Percentiles rank a stretch among this genome's conserved stretches.
Conservation (phyloP, 2,113 vertebrate species). For the Actenoides lindsayi region DNA sequence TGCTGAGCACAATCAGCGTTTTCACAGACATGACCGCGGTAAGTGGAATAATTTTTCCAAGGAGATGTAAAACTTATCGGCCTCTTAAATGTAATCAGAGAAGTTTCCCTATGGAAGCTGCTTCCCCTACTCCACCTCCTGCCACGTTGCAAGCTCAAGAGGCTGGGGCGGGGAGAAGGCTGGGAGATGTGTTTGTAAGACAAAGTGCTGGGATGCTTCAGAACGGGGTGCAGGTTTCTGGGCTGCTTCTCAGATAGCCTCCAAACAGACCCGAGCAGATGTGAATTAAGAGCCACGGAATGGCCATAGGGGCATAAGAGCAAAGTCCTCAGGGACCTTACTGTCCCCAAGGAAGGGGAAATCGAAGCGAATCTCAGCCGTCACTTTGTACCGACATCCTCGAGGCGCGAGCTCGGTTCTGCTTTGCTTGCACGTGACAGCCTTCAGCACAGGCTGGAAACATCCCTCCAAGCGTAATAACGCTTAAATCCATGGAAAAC, state of each 20-base stretch:
- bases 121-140: background rate
- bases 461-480: accelerated
- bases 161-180: background rate
- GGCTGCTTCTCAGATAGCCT: background rate
- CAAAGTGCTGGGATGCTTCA: background rate
- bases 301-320: background rate
- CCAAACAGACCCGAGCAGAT: background rate
- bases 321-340: background rate
- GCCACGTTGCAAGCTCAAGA: background rate
- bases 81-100: background rate
- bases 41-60: conserved; percentile 19
- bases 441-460: background rate
- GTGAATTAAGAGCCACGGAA: background rate
- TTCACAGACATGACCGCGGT: conserved; percentile 43
- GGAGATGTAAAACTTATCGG: background rate
- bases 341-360: background rate
- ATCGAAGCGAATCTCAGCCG: accelerated
- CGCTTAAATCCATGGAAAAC: background rate
- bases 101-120: background rate
- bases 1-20: conserved; percentile 22
- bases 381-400: no score
- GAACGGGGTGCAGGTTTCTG: background rate
- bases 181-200: background rate
- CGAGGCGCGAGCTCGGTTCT: accelerated
- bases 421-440: background rate